Evolutionary conservation across 1,140 invertebrate species (phyloP).

Genomic region (Hermatobates lingyangjiaoensis): DNA sequence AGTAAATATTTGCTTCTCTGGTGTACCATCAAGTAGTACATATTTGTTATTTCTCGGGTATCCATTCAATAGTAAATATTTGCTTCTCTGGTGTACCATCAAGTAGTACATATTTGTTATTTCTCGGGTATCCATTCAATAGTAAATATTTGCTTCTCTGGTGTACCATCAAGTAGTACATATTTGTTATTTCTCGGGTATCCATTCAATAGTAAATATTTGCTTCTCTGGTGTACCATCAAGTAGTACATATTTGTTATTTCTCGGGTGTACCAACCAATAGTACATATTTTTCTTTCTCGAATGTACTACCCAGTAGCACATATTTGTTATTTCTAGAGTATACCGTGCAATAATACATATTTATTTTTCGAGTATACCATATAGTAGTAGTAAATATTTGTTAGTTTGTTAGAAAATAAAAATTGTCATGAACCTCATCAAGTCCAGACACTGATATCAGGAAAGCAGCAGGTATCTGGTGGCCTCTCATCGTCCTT

Average conservation of each 20-base stretch:
- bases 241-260: neutral
- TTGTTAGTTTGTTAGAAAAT: conserved; percentile 6
- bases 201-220: no score
- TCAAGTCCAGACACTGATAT: conserved; percentile 71
- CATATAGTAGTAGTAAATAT: neutral
- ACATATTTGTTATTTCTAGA: neutral
- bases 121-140: no score
- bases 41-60: neutral
- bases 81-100: no score
- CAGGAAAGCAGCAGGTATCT: conserved; percentile 72
- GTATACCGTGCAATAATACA: neutral
- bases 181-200: no score
- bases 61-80: no score
- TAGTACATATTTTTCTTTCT: neutral
- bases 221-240: neutral
- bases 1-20: neutral
- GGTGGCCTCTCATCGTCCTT: conserved; percentile 52
- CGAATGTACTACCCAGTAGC: neutral
- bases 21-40: neutral
- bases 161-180: neutral
- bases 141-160: no score
- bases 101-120: no score
- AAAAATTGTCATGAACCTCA: conserved; percentile 33
- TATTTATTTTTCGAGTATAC: neutral
- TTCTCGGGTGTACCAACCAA: neutral